Evolutionary conservation across 2,113 vertebrate species (phyloP).

Genomic region (Ictalurus punctatus): DNA sequence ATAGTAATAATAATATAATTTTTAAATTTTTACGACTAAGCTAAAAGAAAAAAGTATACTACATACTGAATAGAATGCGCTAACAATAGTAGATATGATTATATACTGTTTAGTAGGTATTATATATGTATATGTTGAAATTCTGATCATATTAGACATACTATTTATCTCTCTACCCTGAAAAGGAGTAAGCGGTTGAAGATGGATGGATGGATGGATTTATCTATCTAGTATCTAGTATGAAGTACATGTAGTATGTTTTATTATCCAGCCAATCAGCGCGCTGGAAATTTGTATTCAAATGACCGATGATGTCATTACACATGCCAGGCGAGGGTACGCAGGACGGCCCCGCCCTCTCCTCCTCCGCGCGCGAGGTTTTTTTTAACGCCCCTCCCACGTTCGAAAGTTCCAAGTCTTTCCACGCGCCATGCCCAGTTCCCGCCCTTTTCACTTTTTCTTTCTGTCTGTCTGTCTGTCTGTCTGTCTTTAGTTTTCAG

Average conservation of each 20-base stretch:
- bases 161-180: too few species aligned
- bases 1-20: too few species aligned
- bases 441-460: slow-evolving; percentile 56
- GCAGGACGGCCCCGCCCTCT: slow-evolving; percentile 55
- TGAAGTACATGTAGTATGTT: neutral
- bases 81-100: neutral
- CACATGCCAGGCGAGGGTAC: slow-evolving; percentile 57
- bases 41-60: neutral
- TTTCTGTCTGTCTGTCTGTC: neutral
- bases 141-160: too few species aligned
- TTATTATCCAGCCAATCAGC: slow-evolving; percentile 63
- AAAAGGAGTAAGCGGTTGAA: too few species aligned
- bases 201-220: too few species aligned
- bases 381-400: slow-evolving; percentile 42
- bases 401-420: slow-evolving; percentile 49
- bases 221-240: neutral
- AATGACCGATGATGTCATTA: slow-evolving; percentile 77
- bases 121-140: too few species aligned
- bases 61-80: neutral
- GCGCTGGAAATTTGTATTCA: slow-evolving; percentile 72
- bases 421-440: slow-evolving; percentile 62
- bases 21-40: too few species aligned
- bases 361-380: slow-evolving; percentile 11
- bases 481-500: neutral
- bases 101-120: neutral